Base-by-base conservation (phyloP, 64 coral and sea anemone genomes). In the Stichodactyla mertensii region DNA sequence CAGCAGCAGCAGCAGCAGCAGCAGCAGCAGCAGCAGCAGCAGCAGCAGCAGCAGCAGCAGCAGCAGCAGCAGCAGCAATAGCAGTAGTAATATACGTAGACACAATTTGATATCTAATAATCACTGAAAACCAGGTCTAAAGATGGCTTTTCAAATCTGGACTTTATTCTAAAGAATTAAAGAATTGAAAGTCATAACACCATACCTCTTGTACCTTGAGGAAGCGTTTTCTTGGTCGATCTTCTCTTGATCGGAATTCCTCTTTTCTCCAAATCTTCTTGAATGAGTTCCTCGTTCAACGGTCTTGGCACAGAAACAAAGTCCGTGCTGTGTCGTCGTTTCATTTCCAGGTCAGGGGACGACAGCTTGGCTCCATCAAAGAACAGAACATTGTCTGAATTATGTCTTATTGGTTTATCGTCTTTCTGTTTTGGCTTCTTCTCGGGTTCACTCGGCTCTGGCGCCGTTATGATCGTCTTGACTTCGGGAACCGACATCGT, bases 271-370 rank as follows among this genome's bases (percentile, higher is more conserved):
- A 91, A 55, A 26, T 87, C 84, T 16, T 81, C 57, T 52, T 24
- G 54, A 9, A 80, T 80, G 16, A 91, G 45, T 54, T 91, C 85
- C 57, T 91, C 90, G 22, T 91, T 91, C 16, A 87, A 10, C 10
- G 90, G 85, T 26, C 27, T 52, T 10, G 90, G 90, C 16, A 66
- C 85, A 14, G 84, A 87, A 4, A 91, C 89, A 0, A 84, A 59
- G 57, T 87, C 86, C n/a, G 86, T 86, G 28, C 90, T 91, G 60
- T 91, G 90, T 18, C 90, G 77, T 83, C 28, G 62, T 18, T 55
- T 85, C 4, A 64, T 4, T 0, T 85, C 83, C 22, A 85, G 16
- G 8, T 58, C 60, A 23, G 83, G 83, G 45, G 83, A 85, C 9
- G 69, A 74, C 53, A 85, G n/a, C 60, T 19, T 85, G 16, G 83